A percentile compares a stretch with the other conserved stretches of the same genome.
Conservation (phyloP, 2,113 vertebrate genomes). For the Spilogale gracilis region DNA sequence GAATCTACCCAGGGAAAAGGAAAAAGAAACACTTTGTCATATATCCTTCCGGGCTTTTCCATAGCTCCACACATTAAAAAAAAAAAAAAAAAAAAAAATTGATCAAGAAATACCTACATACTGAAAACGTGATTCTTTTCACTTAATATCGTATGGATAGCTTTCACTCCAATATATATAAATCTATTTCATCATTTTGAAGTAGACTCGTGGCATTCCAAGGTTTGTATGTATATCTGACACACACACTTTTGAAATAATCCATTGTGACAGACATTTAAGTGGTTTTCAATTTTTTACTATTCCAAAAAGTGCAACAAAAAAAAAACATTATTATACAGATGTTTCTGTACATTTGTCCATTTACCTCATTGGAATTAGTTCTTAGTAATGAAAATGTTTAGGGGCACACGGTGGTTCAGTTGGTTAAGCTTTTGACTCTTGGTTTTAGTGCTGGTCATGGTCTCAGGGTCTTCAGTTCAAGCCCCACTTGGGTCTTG, state of each 20-base stretch:
- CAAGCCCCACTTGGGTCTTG: not conserved
- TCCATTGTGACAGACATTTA: not conserved
- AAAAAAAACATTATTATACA: constrained; percentile 18
- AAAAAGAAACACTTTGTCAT: not conserved
- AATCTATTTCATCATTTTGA: constrained; percentile 33
- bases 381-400: constrained; percentile 46
- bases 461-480: not conserved
- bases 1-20: not conserved
- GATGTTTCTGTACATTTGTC: constrained; percentile 11
- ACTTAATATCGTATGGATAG: not conserved
- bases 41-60: not conserved
- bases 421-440: not conserved
- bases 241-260: not conserved
- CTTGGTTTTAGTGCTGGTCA: not conserved
- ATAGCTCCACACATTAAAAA: not conserved
- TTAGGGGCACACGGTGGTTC: not conserved
- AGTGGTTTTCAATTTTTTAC: not conserved
- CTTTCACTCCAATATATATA: not conserved
- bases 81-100: not conserved
- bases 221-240: not conserved
- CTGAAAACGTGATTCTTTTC: not conserved
- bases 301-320: not conserved
- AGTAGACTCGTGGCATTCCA: not conserved
- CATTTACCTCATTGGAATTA: constrained; percentile 11
- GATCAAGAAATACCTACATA: not conserved